A percentile compares a stretch with the other conserved stretches of the same genome.
These are phyloP conservation scores for Petroica traversi DNA, from an alignment of 2,113 vertebrate species.

Conservation along the genomic window DNA sequence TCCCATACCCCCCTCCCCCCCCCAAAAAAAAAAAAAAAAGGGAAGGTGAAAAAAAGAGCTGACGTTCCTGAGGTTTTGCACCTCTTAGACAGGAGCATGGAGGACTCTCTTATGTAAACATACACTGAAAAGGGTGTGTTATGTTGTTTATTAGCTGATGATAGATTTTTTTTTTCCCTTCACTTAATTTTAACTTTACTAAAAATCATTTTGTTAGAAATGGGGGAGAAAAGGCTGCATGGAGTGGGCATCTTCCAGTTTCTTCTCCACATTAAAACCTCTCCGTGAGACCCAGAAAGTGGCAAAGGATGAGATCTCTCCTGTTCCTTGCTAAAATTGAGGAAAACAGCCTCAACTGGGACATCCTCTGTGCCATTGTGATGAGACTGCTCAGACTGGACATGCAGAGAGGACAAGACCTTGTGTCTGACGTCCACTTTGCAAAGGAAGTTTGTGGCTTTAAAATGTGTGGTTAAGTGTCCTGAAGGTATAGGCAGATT, in stretches of 20 bases:
- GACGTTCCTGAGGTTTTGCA: constrained; percentile 66
- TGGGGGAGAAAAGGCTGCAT: not conserved
- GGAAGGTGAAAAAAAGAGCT: not conserved
- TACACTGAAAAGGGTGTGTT: constrained; percentile 1
- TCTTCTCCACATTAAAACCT: not conserved
- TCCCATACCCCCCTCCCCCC: accelerated
- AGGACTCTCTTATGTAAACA: constrained; percentile 46
- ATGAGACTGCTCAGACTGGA: not conserved
- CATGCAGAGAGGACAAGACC: not conserved
- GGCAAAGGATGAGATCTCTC: not conserved
- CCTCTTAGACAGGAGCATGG: constrained; percentile 37
- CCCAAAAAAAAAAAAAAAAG: not conserved
- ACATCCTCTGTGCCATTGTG: not conserved
- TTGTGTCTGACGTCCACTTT: not conserved
- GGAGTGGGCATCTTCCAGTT: not conserved
- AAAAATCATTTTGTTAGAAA: constrained; percentile 22
- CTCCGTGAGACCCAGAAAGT: not conserved
- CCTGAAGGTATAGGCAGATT: not conserved
- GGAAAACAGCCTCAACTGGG: not conserved
- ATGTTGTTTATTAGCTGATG: constrained; percentile 49
- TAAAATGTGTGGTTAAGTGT: not conserved
- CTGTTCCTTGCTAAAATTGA: not conserved
- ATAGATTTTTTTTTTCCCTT: not conserved
- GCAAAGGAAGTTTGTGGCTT: not conserved
- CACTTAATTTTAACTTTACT: constrained; percentile 21